Conservation (phyloP, 2,797 vertebrate genomes). For the Neosalanx taihuensis region DNA sequence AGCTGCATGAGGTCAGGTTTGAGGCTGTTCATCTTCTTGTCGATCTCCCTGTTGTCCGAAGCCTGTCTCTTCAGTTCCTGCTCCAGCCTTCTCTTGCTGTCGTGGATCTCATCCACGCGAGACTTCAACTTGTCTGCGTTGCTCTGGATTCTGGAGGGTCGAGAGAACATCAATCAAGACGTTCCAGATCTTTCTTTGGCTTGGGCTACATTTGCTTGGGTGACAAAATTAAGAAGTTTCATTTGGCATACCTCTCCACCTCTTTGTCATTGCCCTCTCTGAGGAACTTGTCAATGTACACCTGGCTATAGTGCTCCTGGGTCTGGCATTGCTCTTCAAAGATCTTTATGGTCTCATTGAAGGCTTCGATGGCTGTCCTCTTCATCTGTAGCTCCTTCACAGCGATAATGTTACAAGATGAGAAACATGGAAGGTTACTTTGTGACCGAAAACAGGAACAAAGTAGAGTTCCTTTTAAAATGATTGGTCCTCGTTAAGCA, state of each 20-base stretch:
- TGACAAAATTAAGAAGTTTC: not conserved
- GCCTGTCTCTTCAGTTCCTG: slow-evolving; percentile 86
- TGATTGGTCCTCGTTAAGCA: no score
- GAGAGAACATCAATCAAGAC: not conserved
- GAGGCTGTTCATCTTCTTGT: slow-evolving; percentile 87
- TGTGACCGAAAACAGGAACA: not conserved
- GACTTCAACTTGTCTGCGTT: slow-evolving; percentile 86
- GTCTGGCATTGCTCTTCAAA: slow-evolving; percentile 93
- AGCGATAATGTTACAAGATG: not conserved
- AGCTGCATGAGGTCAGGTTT: slow-evolving; percentile 91
- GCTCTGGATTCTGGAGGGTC: slow-evolving; percentile 76
- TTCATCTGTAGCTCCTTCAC: slow-evolving; percentile 89
- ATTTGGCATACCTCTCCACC: slow-evolving; percentile 76
- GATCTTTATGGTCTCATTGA: slow-evolving; percentile 92
- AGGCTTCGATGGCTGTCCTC: slow-evolving; percentile 87
- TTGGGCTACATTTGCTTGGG: not conserved
- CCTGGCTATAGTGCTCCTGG: slow-evolving; percentile 88
- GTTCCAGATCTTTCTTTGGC: no score
- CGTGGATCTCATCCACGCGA: slow-evolving; percentile 85
- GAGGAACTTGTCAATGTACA: slow-evolving; percentile 88
- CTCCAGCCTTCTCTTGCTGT: slow-evolving; percentile 88
- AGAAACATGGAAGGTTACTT: not conserved
- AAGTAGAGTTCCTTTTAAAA: no score
- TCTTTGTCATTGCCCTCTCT: slow-evolving; percentile 83
- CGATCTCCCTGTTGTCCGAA: slow-evolving; percentile 83